Base-by-base conservation (phyloP, 2,888 invertebrate species). In the Melieria crassipennis region DNA sequence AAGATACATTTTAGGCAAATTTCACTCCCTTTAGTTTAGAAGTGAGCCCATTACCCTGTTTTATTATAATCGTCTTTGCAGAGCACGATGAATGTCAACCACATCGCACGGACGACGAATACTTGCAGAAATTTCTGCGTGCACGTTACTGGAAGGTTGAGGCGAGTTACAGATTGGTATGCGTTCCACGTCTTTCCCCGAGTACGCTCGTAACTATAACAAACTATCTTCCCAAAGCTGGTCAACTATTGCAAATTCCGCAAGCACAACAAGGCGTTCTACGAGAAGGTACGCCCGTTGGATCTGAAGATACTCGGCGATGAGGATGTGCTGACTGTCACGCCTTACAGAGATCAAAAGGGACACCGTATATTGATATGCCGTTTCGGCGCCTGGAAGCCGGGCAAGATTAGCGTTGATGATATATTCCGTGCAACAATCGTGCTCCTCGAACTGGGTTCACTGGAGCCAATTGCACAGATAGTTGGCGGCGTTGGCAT, bases 361-460 rank as follows among this genome's bases (percentile, higher is more conserved):
- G 94, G 93, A 4, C 88, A 92, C 73, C 88, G 94, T 65, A 88
- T 94, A 76, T 71, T 86, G 60, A 88, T 94, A 64, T 93, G 92
- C 82, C 91, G 92, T 83, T 88, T 94, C 77, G 93, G 92, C 50
- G 90, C 92, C 76, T 95, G 94, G 94, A 90, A 93, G 76, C 91
- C 94, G 0, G 91, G 90, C 77, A 87, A 88, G 52, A 89, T 91
- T 50, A 81, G 91, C 0, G 85, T 92, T 0, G 91, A 91, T 47
- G 93, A 94, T 77, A 83, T 94, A 55, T 93, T 94, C 81, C 92
- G 91, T 81, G 92, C 91, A 0, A 91, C 93, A 0, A 88, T 94
- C 62, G 86, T 92, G 67, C 88, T 93, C 0, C 84, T 94, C 56
- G 94, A 94, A 84, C 84, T 94, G 42, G 94, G 93, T 0, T 88